These are phyloP conservation scores for Bibio marci DNA, from an alignment of 2,888 invertebrate genomes.

Conservation along the genomic window DNA sequence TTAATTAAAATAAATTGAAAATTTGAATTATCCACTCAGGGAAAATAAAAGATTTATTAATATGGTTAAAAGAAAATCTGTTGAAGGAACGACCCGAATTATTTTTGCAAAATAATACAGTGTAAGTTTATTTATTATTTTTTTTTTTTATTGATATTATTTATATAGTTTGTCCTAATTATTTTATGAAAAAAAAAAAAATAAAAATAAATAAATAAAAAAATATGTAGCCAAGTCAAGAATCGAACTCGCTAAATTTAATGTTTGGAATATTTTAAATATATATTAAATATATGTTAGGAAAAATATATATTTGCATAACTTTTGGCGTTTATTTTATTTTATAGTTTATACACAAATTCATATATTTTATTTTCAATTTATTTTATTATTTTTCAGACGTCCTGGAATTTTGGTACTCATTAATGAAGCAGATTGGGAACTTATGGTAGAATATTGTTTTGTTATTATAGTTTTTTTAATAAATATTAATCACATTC, in stretches of 20 bases:
- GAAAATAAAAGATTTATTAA: conserved; percentile 54
- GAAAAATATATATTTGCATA: too few relatives aligned
- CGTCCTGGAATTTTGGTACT: conserved; percentile 87
- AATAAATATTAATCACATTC: too few relatives aligned
- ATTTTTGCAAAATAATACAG: conserved; percentile 32
- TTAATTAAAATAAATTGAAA: background rate
- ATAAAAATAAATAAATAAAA: too few relatives aligned
- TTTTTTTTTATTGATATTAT: conserved; percentile 3
- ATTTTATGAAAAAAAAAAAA: too few relatives aligned
- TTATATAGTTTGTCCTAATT: too few relatives aligned
- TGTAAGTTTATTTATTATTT: conserved; percentile 17
- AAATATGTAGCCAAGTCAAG: too few relatives aligned
- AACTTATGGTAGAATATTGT: conserved; percentile 57
- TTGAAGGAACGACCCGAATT: conserved; percentile 68
- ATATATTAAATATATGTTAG: too few relatives aligned
- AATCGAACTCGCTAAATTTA: too few relatives aligned
- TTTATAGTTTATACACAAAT: too few relatives aligned
- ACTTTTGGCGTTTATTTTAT: too few relatives aligned
- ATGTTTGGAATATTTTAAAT: too few relatives aligned
- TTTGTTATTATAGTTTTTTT: too few relatives aligned
- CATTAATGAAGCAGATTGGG: conserved; percentile 93
- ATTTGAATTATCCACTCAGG: conserved; percentile 29
- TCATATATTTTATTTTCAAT: conserved; percentile 23
- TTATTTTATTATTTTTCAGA: conserved; percentile 24
- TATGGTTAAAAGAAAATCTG: conserved; percentile 74